These are phyloP conservation scores for Todus mexicanus DNA, from an alignment of 2,797 vertebrate genomes.

Conservation along the genomic window DNA sequence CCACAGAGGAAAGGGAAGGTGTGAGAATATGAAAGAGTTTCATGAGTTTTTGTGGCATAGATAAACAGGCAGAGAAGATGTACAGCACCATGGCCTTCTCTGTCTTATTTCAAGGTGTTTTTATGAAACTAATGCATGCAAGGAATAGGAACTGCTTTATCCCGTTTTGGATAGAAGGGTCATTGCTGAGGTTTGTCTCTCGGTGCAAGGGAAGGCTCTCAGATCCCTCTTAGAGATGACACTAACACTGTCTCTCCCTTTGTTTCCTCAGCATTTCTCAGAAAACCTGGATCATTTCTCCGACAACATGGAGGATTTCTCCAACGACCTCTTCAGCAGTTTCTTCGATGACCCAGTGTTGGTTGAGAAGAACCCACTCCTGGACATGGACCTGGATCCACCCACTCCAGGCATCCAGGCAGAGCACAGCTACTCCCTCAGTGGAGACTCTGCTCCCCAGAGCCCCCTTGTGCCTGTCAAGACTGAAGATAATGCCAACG, in stretches of 20 bases:
- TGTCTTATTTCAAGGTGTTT: not conserved
- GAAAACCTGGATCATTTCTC: conserved; percentile 89
- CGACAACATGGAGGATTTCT: conserved; percentile 98
- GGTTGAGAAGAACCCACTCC: conserved; percentile 87
- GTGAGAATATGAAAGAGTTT: not conserved
- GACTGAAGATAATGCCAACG: conserved; percentile 88
- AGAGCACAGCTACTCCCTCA: conserved; percentile 98
- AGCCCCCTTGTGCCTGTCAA: conserved; percentile 93
- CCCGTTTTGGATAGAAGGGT: not conserved
- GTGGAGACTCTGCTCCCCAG: conserved; percentile 95
- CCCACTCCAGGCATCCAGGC: conserved; percentile 91
- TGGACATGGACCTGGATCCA: conserved; percentile 93
- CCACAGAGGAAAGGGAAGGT: not conserved
- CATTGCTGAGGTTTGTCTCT: not conserved
- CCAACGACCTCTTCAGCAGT: conserved; percentile 95
- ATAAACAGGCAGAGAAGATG: not conserved
- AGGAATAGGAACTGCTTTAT: not conserved
- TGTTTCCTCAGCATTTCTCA: conserved; percentile 69
- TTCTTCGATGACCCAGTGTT: conserved; percentile 96
- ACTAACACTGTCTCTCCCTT: conserved; percentile 1
- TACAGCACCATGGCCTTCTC: not conserved
- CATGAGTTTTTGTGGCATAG: not conserved
- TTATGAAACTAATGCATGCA: not conserved
- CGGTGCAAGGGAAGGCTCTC: not conserved
- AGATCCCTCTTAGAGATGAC: not conserved